Evolutionary conservation across 2,888 invertebrate genomes (phyloP).

Genomic region (Parnassius apollo): DNA sequence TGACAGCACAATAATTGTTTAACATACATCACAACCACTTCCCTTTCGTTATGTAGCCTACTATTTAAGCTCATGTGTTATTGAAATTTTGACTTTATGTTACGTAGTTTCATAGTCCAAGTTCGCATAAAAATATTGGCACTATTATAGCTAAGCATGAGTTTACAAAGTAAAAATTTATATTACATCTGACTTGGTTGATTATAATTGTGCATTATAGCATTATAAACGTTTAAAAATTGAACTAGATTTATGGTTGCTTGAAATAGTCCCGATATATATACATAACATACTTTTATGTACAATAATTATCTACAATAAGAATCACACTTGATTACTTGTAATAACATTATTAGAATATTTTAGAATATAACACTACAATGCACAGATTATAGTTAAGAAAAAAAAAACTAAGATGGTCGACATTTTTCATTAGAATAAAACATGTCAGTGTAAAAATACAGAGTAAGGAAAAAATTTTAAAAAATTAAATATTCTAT

Average conservation of each 20-base stretch:
- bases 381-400: constrained; percentile 20
- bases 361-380: constrained; percentile 11
- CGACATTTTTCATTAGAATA: constrained; percentile 25
- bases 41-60: constrained; percentile 42
- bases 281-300: too few relatives aligned
- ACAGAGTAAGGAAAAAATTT: too few relatives aligned
- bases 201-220: constrained; percentile 20
- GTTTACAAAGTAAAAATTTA: constrained; percentile 21
- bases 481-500: too few relatives aligned
- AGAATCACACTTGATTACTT: constrained; percentile 6
- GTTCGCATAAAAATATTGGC: constrained; percentile 47
- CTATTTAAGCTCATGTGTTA: constrained; percentile 55
- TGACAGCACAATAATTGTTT: constrained; percentile 26
- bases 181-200: constrained; percentile 28
- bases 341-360: constrained; percentile 21
- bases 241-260: constrained; percentile 10
- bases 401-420: constrained; percentile 27
- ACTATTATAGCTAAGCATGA: constrained; percentile 42
- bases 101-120: constrained; percentile 36
- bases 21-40: constrained; percentile 59
- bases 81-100: constrained; percentile 42
- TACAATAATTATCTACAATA: too few relatives aligned
- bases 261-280: constrained; percentile 5
- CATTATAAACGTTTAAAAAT: constrained; percentile 20
- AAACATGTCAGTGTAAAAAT: not conserved